Conservation (phyloP, 2,113 vertebrate genomes). For the Vidua chalybeata region DNA sequence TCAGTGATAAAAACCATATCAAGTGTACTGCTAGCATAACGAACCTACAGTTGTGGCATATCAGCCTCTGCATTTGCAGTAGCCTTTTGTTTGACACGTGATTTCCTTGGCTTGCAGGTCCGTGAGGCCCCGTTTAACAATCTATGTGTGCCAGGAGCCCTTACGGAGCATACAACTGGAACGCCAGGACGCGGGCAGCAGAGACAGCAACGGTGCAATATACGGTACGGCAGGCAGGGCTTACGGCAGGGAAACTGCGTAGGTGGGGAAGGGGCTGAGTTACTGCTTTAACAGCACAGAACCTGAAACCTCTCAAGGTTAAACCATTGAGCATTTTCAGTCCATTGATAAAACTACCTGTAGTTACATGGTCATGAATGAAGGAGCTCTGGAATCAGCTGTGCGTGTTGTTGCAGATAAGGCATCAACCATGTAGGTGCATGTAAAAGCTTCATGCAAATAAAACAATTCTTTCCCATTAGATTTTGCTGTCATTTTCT, state of each 20-base stretch:
- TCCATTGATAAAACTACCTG: background rate
- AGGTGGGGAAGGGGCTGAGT: background rate
- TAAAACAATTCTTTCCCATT: background rate
- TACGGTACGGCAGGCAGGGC: conserved; percentile 72
- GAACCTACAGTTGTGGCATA: background rate
- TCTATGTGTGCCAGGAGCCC: conserved; percentile 88
- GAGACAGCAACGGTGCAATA: conserved; percentile 79
- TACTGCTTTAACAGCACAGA: background rate
- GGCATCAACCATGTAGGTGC: background rate
- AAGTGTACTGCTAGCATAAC: background rate
- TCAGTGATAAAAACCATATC: background rate
- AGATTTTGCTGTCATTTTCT: background rate
- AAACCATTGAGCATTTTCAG: background rate
- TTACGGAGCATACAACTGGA: conserved; percentile 74
- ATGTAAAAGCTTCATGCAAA: background rate
- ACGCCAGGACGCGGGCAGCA: conserved; percentile 74
- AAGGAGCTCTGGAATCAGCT: background rate
- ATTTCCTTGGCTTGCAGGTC: conserved; percentile 72
- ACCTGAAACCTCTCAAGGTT: background rate
- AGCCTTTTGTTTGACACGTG: rapidly evolving
- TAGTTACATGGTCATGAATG: background rate
- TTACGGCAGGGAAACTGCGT: rapidly evolving
- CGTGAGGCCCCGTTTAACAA: conserved; percentile 87
- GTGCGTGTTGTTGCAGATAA: background rate
- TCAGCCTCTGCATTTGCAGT: background rate